Conservation (phyloP, 2,797 vertebrate genomes). For the Arrhamphus sclerolepis region DNA sequence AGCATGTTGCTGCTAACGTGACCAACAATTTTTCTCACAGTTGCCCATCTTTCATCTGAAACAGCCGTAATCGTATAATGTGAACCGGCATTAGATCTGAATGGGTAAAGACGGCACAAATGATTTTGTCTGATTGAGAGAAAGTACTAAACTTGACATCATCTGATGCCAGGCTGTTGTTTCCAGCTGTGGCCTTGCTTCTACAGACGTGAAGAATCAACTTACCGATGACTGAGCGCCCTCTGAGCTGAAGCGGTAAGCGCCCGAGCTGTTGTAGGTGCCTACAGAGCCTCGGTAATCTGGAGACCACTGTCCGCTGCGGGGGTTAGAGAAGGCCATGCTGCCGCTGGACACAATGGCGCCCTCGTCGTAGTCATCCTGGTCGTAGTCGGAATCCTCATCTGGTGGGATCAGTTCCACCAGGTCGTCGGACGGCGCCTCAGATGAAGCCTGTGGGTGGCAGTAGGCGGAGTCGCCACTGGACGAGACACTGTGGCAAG, state of each 20-base stretch:
- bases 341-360: constrained; percentile 91
- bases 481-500: constrained; percentile 77
- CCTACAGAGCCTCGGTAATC: constrained; percentile 91
- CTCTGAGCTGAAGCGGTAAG: constrained; percentile 93
- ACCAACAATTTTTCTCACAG: too few species aligned
- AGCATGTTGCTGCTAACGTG: too few species aligned
- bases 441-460: constrained; percentile 76
- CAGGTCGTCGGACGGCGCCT: constrained; percentile 73
- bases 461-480: constrained; percentile 85
- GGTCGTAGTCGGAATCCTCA: constrained; percentile 91
- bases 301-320: constrained; percentile 90
- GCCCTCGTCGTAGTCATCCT: constrained; percentile 91
- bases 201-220: constrained; percentile 8
- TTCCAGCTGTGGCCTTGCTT: too few species aligned
- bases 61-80: too few species aligned
- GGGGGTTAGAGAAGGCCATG: constrained; percentile 86
- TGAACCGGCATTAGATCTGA: too few species aligned
- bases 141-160: too few species aligned
- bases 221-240: constrained; percentile 96
- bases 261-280: constrained; percentile 93
- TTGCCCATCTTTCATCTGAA: too few species aligned
- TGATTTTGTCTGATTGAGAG: too few species aligned
- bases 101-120: too few species aligned
- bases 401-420: constrained; percentile 88
- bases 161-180: too few species aligned